These are phyloP conservation scores for Melanchra persicariae DNA, from an alignment of 2,888 invertebrate species.

Conservation along the genomic window DNA sequence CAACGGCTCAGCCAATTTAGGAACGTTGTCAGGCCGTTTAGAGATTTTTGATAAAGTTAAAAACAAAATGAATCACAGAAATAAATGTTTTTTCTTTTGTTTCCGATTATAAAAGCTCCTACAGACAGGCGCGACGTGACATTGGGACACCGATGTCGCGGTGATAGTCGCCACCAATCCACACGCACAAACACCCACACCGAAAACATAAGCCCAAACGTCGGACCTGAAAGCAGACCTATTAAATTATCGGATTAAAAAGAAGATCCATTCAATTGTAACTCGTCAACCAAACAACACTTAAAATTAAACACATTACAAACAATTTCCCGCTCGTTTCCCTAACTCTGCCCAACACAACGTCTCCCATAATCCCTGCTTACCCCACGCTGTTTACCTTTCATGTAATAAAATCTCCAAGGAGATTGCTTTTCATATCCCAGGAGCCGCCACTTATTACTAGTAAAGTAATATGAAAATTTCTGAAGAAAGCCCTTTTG, in stretches of 20 bases:
- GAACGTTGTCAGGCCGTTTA: too few relatives aligned
- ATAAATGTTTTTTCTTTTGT: not conserved
- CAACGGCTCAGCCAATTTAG: not conserved
- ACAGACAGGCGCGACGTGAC: not conserved
- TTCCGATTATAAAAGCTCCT: not conserved
- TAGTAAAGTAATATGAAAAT: conserved; percentile 82
- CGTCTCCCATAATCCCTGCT: conserved; percentile 40
- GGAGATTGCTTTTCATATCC: conserved; percentile 65
- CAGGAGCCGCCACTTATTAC: conserved; percentile 72
- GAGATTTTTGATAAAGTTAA: not conserved
- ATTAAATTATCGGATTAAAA: too few relatives aligned
- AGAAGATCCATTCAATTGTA: too few relatives aligned
- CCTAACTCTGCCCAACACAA: conserved; percentile 8
- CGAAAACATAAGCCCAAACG: too few relatives aligned
- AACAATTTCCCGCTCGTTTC: conserved; percentile 10
- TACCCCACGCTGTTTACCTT: conserved; percentile 52
- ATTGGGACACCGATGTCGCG: not conserved
- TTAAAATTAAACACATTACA: not conserved
- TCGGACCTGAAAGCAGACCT: too few relatives aligned
- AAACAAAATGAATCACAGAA: not conserved
- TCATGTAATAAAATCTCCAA: conserved; percentile 64
- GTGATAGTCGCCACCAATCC: not conserved
- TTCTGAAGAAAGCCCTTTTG: conserved; percentile 79
- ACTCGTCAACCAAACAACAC: not conserved
- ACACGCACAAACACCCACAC: too few relatives aligned